These are phyloP conservation scores for Tadarida brasiliensis DNA, from an alignment of 2,797 vertebrate genomes.

Conservation along the genomic window DNA sequence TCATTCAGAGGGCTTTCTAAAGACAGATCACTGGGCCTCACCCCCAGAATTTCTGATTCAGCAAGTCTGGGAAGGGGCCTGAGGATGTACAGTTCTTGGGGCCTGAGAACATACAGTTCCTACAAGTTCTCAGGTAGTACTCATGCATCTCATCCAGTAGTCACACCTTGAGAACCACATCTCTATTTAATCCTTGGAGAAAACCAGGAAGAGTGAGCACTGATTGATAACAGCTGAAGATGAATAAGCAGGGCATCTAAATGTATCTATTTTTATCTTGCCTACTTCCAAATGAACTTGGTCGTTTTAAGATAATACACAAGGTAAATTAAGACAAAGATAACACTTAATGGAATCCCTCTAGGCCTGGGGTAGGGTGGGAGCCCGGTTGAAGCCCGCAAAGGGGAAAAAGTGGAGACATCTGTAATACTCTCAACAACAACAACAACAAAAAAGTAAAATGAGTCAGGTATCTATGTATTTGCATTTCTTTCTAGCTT, in stretches of 20 bases:
- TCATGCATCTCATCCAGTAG: neutral
- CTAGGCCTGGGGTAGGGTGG: neutral
- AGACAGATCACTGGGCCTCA: neutral
- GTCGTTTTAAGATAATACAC: neutral
- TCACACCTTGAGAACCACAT: neutral
- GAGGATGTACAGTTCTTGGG: neutral
- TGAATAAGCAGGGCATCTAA: neutral
- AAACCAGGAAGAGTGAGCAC: neutral
- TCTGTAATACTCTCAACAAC: too few species aligned
- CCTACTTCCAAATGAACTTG: neutral
- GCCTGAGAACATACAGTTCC: neutral
- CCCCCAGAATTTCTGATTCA: neutral
- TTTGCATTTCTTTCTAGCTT: neutral
- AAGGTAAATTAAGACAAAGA: constrained; percentile 18
- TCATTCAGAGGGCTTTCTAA: neutral
- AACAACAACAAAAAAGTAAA: neutral
- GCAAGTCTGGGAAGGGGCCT: neutral
- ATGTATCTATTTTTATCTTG: neutral
- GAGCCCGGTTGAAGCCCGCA: too few species aligned
- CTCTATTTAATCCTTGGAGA: constrained; percentile 5
- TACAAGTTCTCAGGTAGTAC: neutral
- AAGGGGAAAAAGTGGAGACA: too few species aligned
- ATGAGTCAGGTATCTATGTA: neutral
- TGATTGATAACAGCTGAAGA: neutral
- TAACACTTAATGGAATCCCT: neutral